Base-by-base conservation (phyloP, 2,113 vertebrate species). In the Galbula dea region DNA sequence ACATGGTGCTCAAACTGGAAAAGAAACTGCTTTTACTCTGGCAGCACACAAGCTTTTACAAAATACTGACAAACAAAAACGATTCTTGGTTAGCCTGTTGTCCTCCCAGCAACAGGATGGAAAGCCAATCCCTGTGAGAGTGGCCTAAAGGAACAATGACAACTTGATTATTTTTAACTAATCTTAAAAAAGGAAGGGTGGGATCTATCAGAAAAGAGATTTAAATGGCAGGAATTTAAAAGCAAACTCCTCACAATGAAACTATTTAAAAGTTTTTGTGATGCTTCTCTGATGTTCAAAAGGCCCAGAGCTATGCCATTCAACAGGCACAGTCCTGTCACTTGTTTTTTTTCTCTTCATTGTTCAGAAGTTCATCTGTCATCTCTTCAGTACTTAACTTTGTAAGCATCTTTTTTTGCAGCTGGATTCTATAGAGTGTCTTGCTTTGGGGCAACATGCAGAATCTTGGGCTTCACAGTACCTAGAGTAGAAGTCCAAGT, bases 291-390 rank as follows among this genome's bases (percentile, higher is more conserved):
- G 83, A 89, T 84, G 84, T 89, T 79, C 23, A 19, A 45, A 89
- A 90, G 49, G 81, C 78, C 69, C 13, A 36, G 59, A 79, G 90
- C 94, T 65, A 87, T 30, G 62, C 37, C 74, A 82, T 73, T 89
- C 41, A 84, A 65, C 0, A 10, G 77, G 49, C 66, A 79, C 55
- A 65, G 66, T 73, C 45, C 86, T 68, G n/a, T 19, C 57, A 39
- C 21, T 12, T 37, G 26, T 78, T 69, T 78, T 79, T 66, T 61
- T 3, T 14, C 24, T 23, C 63, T 82, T 82, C 66, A 91, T 87
- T 96, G 89, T 96, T 96, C 86, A 69, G 37, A 88, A 94, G 77
- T 76, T 82, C 66, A 84, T 87, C 63, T 79, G 48, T 87, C 86
- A 82, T 73, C 10, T 76, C 58, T 26, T 66, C 71, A 85, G 36